A percentile compares a stretch with the other conserved stretches of the same genome.
phyloP scores from a whole-genome alignment of 2,888 invertebrate genomes.

The Gymnoscelis rufifasciata region DNA sequence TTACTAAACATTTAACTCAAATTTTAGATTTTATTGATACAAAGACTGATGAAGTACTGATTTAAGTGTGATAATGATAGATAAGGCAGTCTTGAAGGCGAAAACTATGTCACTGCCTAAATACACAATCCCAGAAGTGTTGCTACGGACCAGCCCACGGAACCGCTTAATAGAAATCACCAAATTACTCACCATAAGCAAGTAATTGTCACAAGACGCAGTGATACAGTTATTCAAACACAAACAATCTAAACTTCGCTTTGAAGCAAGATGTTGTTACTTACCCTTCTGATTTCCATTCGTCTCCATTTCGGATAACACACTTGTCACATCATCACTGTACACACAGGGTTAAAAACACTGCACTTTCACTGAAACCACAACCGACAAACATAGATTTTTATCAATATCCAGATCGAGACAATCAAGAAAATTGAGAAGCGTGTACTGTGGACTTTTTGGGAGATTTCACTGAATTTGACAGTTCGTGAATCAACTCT shows the following conservation, averaged over 20 bases:
- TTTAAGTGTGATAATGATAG: conserved; percentile 18
- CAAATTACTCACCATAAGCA: conserved; percentile 40
- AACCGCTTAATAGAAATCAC: conserved; percentile 25
- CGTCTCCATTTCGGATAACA: conserved; percentile 64
- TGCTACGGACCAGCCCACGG: conserved; percentile 6
- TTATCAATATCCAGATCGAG: conserved; percentile 7
- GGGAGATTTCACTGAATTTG: conserved; percentile 27
- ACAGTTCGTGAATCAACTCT: background rate
- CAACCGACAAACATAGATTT: conserved; percentile 29
- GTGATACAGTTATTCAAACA: conserved; percentile 69
- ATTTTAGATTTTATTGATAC: background rate
- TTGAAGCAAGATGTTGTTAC: conserved; percentile 43
- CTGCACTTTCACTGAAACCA: conserved; percentile 26
- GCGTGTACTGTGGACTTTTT: conserved; percentile 35
- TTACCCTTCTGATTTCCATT: conserved; percentile 71
- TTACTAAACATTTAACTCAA: background rate
- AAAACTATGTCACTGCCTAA: conserved; percentile 17
- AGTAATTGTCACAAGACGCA: conserved; percentile 54
- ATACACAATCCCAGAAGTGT: conserved; percentile 9
- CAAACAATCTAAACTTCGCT: conserved; percentile 56
- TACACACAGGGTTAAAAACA: conserved; percentile 29
- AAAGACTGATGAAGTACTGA: background rate
- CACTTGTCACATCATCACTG: conserved; percentile 69
- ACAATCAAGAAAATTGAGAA: conserved; percentile 36
- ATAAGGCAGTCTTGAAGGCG: conserved; percentile 17